These are phyloP conservation scores for Malurus melanocephalus DNA, from an alignment of 2,113 vertebrate species.

Conservation along the genomic window DNA sequence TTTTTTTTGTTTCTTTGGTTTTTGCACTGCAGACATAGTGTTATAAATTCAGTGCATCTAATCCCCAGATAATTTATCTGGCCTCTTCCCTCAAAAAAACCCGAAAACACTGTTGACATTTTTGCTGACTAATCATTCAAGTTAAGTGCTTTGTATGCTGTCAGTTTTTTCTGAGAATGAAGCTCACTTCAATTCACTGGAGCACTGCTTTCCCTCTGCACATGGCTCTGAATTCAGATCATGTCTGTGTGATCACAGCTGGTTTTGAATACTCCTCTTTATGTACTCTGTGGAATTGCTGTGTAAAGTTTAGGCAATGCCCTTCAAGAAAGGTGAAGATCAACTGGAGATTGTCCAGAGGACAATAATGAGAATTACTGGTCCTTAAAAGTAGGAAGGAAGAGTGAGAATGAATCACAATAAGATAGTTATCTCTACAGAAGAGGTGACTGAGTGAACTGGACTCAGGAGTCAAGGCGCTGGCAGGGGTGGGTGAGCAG, in stretches of 20 bases:
- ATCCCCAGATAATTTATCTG: neutral
- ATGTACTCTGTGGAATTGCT: neutral
- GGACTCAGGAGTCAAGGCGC: neutral
- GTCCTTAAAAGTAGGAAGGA: neutral
- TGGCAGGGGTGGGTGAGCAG: rapidly evolving
- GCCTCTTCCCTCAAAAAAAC: neutral
- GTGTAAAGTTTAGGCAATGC: neutral
- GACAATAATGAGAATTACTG: neutral
- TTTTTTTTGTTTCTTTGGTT: neutral
- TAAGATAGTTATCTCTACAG: neutral
- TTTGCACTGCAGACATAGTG: neutral
- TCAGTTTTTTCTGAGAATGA: neutral
- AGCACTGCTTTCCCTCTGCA: neutral
- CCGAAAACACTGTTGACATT: neutral
- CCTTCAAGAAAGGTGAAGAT: neutral
- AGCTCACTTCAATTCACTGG: neutral
- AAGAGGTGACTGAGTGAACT: neutral
- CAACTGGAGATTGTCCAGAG: neutral
- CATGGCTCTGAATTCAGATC: neutral
- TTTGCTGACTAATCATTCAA: neutral
- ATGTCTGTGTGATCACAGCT: neutral
- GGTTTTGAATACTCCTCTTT: neutral
- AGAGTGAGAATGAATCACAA: neutral
- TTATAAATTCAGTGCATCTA: neutral
- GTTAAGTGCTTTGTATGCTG: neutral